Base-by-base conservation (phyloP, 2,888 invertebrate genomes). In the Hanleya hanleyi region DNA sequence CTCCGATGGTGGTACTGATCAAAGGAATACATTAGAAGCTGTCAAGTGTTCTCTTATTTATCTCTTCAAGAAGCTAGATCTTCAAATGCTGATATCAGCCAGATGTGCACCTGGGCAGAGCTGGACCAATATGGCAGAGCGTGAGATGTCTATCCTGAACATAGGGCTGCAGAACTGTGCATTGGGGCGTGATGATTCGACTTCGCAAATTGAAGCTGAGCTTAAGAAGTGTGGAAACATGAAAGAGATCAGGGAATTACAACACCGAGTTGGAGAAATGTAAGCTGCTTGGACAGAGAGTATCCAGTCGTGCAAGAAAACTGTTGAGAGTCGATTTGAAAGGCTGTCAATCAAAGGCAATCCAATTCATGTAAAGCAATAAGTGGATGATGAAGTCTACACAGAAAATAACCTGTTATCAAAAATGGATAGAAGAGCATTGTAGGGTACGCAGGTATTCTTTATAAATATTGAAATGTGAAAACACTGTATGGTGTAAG, bases 91-190 rank as follows among this genome's bases (percentile, higher is more conserved):
- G 9, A 69, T 78, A 15, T 9, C 51, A 7, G 76, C 71, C 15
- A 50, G 76, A 26, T 79, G 76, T 75, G 77, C 77, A 6, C 76
- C 75, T 33, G 77, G 79, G 3, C 77, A 79, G 29, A 76, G 74
- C 36, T 79, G 67, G 47, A 26, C 22, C 18, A 79, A 79, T 49
- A 74, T 76, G 29, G 76, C 76, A 50, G 79, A 79, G 38, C 50
- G 74, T 22, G 65, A 76, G 0, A 76, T 76, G 75, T 69, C 70
- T 2, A 62, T 79, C 18, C 35, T 74, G 41, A 72, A 80, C 50
- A 32, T 64, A 7, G 70, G 41, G 12, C 62, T 70, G 3, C 41
- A 70, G 64, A 70, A 70, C 15, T 70, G 70, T 50, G 26, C 70
- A 9, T 7, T 49, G 3, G 41, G 26, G n/a, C 26, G 51, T 22